A percentile compares a stretch with the other conserved stretches of the same genome.
These are phyloP conservation scores for Drosophila mauritiana DNA, from an alignment of 1,140 invertebrate species.

Conservation along the genomic window DNA sequence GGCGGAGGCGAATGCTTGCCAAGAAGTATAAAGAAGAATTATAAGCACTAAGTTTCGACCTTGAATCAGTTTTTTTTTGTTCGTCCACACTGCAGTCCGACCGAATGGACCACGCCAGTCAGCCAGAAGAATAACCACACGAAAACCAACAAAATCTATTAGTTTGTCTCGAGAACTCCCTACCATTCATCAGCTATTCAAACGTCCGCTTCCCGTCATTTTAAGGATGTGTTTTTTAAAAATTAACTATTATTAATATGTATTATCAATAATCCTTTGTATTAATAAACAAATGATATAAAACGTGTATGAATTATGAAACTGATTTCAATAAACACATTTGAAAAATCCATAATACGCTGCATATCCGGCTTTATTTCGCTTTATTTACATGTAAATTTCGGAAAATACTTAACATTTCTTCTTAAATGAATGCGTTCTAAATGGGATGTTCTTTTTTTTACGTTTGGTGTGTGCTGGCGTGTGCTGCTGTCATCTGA, in stretches of 20 bases:
- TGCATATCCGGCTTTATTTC: slow-evolving; percentile 3
- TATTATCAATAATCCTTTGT: slow-evolving; percentile 80
- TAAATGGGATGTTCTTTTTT: slow-evolving; percentile 49
- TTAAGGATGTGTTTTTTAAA: slow-evolving; percentile 76
- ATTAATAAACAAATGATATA: slow-evolving; percentile 78
- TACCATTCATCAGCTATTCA: slow-evolving; percentile 44
- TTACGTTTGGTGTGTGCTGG: slow-evolving; percentile 15
- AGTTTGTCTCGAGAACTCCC: slow-evolving; percentile 14
- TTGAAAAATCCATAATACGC: slow-evolving; percentile 56
- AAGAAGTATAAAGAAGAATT: slow-evolving; percentile 46
- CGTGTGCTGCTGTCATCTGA: slow-evolving; percentile 5
- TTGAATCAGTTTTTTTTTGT: slow-evolving; percentile 69
- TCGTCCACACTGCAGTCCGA: slow-evolving; percentile 48
- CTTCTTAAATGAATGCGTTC: slow-evolving; percentile 52
- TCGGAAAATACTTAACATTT: slow-evolving; percentile 65
- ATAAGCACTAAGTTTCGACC: slow-evolving; percentile 66
- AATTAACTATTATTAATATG: slow-evolving; percentile 76
- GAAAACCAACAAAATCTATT: slow-evolving; percentile 16
- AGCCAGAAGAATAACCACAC: slow-evolving; percentile 1
- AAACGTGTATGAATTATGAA: slow-evolving; percentile 72
- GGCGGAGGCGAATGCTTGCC: slow-evolving; percentile 62
- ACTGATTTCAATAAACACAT: slow-evolving; percentile 80
- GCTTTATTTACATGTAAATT: slow-evolving; percentile 56
- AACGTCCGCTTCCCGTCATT: slow-evolving; percentile 39
- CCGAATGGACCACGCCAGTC: slow-evolving; percentile 4